phyloP scores from a whole-genome alignment of 1,140 invertebrate genomes.

The Hylyphantes graminicola region DNA sequence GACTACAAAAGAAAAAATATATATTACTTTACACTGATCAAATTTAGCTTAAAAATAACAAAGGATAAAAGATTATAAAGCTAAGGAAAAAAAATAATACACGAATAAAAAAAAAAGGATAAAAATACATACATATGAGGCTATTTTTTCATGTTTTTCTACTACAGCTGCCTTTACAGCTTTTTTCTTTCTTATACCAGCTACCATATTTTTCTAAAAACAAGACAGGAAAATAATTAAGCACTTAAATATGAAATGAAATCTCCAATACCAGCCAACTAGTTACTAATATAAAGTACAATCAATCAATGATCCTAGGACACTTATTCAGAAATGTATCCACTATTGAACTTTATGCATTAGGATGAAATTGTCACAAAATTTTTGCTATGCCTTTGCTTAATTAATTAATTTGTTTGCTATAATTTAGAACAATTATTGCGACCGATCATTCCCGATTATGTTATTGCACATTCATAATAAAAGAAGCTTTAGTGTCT shows the following conservation, averaged over 20 bases:
- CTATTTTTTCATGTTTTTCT: slow-evolving; percentile 39
- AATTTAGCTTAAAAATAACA: not conserved
- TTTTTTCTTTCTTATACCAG: slow-evolving; percentile 38
- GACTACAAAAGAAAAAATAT: slow-evolving; percentile 9
- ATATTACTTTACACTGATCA: slow-evolving; percentile 6
- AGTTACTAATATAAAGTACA: too few species aligned
- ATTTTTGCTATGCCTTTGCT: too few species aligned
- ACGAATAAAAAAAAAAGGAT: not conserved
- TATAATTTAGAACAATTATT: too few species aligned
- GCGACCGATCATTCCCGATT: too few species aligned
- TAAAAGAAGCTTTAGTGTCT: too few species aligned
- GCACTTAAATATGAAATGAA: not conserved
- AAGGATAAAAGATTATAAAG: not conserved
- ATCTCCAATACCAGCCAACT: too few species aligned
- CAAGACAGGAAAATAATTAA: not conserved
- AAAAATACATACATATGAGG: slow-evolving; percentile 21
- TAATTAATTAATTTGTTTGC: too few species aligned
- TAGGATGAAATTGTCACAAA: too few species aligned
- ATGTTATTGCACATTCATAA: too few species aligned
- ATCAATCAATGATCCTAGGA: too few species aligned
- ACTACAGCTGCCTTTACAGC: slow-evolving; percentile 16
- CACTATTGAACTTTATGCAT: too few species aligned
- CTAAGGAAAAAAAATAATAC: not conserved
- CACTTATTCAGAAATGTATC: too few species aligned
- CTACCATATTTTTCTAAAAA: slow-evolving; percentile 30